A percentile compares a stretch with the other conserved stretches of the same genome.
These are phyloP conservation scores for Drosophila pegasa DNA, from an alignment of 2,888 invertebrate genomes.

Conservation along the genomic window DNA sequence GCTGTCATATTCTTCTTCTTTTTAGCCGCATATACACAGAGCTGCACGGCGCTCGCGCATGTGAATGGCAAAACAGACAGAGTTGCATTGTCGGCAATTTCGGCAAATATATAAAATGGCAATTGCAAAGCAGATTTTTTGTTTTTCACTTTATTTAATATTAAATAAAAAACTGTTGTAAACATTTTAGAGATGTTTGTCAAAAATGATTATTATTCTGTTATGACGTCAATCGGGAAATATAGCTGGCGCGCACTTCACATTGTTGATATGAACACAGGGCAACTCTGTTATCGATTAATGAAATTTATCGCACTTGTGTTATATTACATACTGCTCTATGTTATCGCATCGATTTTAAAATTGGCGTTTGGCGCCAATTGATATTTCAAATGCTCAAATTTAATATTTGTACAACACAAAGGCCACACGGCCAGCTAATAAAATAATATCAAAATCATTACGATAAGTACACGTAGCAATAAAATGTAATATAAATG, in stretches of 20 bases:
- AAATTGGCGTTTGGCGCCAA: not conserved
- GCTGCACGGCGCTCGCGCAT: conserved; percentile 31
- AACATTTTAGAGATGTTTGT: not conserved
- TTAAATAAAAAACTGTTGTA: not conserved
- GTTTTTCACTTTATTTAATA: not conserved
- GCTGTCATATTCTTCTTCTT: conserved; percentile 59
- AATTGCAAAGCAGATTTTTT: too few species aligned
- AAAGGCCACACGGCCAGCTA: not conserved
- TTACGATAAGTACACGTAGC: not conserved
- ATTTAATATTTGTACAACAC: not conserved
- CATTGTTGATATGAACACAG: not conserved
- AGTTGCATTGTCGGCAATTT: not conserved
- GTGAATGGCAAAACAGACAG: conserved; percentile 31
- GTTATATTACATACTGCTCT: not conserved
- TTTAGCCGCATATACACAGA: conserved; percentile 32
- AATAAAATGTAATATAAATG: not conserved
- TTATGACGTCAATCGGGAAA: too few species aligned
- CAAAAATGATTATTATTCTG: too few species aligned
- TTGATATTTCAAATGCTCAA: not conserved
- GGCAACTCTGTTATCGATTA: not conserved
- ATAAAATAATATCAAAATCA: not conserved
- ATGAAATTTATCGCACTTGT: not conserved
- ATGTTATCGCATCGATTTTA: not conserved
- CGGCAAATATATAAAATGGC: not conserved
- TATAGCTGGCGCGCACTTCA: not conserved